Evolutionary conservation across 2,797 vertebrate genomes (phyloP).

Genomic region (Triplophysa bombifrons): DNA sequence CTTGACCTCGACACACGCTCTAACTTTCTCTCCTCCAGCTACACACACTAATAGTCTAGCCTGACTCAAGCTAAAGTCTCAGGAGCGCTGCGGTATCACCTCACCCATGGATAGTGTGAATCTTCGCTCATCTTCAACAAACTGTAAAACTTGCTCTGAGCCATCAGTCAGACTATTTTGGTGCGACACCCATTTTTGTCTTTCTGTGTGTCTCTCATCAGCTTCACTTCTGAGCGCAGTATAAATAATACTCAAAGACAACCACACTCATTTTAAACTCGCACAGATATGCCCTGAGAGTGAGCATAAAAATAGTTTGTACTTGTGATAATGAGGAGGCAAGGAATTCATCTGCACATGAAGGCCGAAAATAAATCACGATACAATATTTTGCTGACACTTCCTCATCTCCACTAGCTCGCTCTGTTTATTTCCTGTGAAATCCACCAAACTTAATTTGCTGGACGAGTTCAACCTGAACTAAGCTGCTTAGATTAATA

Average conservation of each 20-base stretch:
- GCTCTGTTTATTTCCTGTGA: conserved; percentile 78
- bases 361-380: conserved; percentile 56
- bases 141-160: conserved; percentile 8
- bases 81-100: background rate
- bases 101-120: conserved; percentile 31
- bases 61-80: background rate
- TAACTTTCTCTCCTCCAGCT: conserved; percentile 21
- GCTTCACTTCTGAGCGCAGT: background rate
- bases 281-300: conserved; percentile 5
- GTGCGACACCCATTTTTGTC: conserved; percentile 7
- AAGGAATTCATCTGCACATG: conserved; percentile 47
- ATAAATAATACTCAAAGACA: conserved; percentile 38
- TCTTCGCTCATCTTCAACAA: conserved; percentile 20
- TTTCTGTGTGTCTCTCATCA: conserved; percentile 12
- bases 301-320: conserved; percentile 36
- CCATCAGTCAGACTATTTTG: conserved; percentile 34
- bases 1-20: conserved; percentile 43
- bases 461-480: conserved; percentile 80
- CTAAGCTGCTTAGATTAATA: conserved; percentile 85
- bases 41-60: background rate
- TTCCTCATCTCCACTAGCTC: conserved; percentile 60
- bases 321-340: conserved; percentile 36
- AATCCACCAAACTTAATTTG: conserved; percentile 84
- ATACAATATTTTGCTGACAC: conserved; percentile 58
- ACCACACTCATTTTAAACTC: conserved; percentile 14